These are phyloP conservation scores for Conus ventricosus DNA, from an alignment of 1,140 invertebrate species.

Conservation along the genomic window DNA sequence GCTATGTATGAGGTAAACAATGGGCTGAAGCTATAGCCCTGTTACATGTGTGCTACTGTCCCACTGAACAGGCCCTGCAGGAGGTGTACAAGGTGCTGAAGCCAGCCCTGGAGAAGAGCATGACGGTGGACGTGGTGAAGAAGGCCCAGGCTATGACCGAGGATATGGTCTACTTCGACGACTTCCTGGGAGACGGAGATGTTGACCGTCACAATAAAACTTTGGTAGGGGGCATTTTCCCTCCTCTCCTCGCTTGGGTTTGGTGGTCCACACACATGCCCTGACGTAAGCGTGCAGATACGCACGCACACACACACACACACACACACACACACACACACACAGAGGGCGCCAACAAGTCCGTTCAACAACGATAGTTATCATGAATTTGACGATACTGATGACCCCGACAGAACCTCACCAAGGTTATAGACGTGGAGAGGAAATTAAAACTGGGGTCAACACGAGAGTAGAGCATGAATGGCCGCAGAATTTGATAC, in stretches of 20 bases:
- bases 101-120: constrained; percentile 36
- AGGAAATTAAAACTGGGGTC: too few relatives aligned
- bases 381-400: too few relatives aligned
- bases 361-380: too few relatives aligned
- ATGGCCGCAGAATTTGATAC: too few relatives aligned
- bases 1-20: too few relatives aligned
- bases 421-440: too few relatives aligned
- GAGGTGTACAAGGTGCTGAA: constrained; percentile 39
- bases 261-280: not conserved
- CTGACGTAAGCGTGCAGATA: not conserved
- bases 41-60: too few relatives aligned
- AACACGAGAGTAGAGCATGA: too few relatives aligned
- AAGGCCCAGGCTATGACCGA: constrained; percentile 27
- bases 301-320: constrained; percentile 2
- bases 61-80: constrained; percentile 47
- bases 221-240: constrained; percentile 41
- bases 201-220: constrained; percentile 47
- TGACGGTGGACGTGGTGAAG: constrained; percentile 42
- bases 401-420: too few relatives aligned
- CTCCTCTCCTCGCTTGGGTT: not conserved
- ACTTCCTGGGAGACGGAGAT: constrained; percentile 69
- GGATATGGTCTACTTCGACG: constrained; percentile 60
- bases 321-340: not conserved
- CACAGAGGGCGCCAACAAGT: too few relatives aligned
- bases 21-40: too few relatives aligned